Percentiles rank a stretch among this genome's conserved stretches.
These are phyloP conservation scores for Hemicrepidius hirtus DNA, from an alignment of 2,888 invertebrate genomes.

Conservation along the genomic window DNA sequence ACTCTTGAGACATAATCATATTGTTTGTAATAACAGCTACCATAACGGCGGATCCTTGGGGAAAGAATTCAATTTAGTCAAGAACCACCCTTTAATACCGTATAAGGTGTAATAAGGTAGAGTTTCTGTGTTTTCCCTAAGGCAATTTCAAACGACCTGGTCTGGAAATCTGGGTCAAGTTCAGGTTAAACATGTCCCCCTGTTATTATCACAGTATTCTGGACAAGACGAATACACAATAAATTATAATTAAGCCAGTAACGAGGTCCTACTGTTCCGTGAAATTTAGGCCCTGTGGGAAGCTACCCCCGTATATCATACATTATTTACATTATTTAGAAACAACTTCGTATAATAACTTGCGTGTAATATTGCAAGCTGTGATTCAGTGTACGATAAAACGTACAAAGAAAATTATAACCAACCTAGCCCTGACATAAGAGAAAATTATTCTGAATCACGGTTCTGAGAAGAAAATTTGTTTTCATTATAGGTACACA, in stretches of 20 bases:
- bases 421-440: neutral
- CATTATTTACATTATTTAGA: conserved; percentile 22
- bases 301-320: conserved; percentile 7
- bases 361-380: conserved; percentile 7
- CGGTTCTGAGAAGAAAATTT: neutral
- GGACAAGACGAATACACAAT: conserved; percentile 21
- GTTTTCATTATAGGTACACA: too few relatives aligned
- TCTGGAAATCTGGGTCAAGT: conserved; percentile 34
- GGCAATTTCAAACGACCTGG: conserved; percentile 17
- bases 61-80: conserved; percentile 23
- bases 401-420: conserved; percentile 16
- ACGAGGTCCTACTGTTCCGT: conserved; percentile 6
- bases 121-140: conserved; percentile 24
- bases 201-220: conserved; percentile 10
- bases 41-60: conserved; percentile 4
- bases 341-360: conserved; percentile 9
- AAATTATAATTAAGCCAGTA: conserved; percentile 29
- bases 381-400: conserved; percentile 15
- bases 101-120: conserved; percentile 29
- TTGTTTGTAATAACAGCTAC: neutral
- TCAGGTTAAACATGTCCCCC: conserved; percentile 18
- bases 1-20: neutral
- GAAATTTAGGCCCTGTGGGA: conserved; percentile 11
- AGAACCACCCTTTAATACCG: conserved; percentile 27
- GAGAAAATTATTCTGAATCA: neutral